Base-by-base conservation (phyloP, 2,113 vertebrate species). In the Pundamilia nyererei region DNA sequence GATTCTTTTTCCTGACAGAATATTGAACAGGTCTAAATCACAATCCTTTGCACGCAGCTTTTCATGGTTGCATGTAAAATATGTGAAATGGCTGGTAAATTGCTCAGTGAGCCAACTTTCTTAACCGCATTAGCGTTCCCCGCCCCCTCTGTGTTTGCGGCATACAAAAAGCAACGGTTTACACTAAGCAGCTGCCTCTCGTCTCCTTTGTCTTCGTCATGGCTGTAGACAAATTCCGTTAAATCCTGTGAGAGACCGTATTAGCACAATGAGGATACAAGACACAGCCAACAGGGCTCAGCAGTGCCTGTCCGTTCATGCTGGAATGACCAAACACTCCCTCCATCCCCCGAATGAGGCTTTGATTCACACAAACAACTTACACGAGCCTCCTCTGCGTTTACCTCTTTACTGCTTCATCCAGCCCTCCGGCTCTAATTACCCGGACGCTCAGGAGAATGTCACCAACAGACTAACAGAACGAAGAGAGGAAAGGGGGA, bases 351-450 rank as follows among this genome's bases (percentile, higher is more conserved):
- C 10, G 5, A 80, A 84, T 17, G 77, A 88, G 33, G 21, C 84
- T 90, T 79, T 86, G 79, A 89, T 87, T 85, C 68, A 65, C 68
- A 68, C 58, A 21, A 31, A 58, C 68, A 72, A 72, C 54, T 70
- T 77, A 49, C 84, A 79, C 35, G 26, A 26, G 75, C 83, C 83
- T 84, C 56, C 51, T 80, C 85, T 81, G 40, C 82, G 17, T 77
- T 54, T 60, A 83, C 86, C 79, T 40, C 85, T 54, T 38, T 24
- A 53, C 54, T 49, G 72, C 72, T 87, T 62, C 80, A 51, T 83
- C 53, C 7, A 2, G 35, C 87, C 85, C 81, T 60, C 31, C 60
- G 13, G 86, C 85, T 88, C 84, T 83, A 86, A 90, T 92, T 92
- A 85, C 72, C 21, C 3, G 17, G 56, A 85, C 82, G 51, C 86